Conservation (phyloP, 1,140 invertebrate species). For the Oreohelix idahoensis region DNA sequence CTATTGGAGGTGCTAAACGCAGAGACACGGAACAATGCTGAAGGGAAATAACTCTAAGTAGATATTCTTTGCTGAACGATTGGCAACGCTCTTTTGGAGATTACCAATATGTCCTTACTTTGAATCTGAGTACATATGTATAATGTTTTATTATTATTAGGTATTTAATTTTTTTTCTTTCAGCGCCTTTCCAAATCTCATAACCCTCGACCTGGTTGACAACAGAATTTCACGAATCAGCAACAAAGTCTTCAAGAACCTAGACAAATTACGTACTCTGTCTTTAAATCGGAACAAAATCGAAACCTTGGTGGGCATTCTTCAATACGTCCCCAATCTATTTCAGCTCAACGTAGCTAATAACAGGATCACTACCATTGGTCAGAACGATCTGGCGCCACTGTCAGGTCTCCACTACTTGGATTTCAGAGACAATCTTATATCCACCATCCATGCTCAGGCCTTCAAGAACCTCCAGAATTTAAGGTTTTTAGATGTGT, state of each 20-base stretch:
- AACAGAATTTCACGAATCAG: conserved; percentile 79
- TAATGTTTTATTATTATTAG: too few species aligned
- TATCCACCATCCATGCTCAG: conserved; percentile 77
- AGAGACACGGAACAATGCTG: too few species aligned
- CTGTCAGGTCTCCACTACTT: conserved; percentile 58
- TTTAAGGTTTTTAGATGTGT: conserved; percentile 74
- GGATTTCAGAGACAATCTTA: conserved; percentile 80
- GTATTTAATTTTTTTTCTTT: background rate
- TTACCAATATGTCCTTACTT: too few species aligned
- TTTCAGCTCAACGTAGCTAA: conserved; percentile 82
- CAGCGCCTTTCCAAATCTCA: conserved; percentile 45
- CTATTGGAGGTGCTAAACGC: too few species aligned
- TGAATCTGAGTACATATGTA: too few species aligned
- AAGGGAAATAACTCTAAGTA: too few species aligned
- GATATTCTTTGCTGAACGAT: too few species aligned
- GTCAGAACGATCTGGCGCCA: conserved; percentile 83
- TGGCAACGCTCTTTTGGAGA: too few species aligned
- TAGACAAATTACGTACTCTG: conserved; percentile 70
- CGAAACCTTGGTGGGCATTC: conserved; percentile 62
- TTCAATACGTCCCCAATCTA: conserved; percentile 74
- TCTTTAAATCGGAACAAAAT: conserved; percentile 73
- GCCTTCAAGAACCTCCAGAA: conserved; percentile 83
- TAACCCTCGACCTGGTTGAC: conserved; percentile 77
- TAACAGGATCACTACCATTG: conserved; percentile 81
- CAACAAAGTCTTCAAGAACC: conserved; percentile 71